Base-by-base conservation (phyloP, 2,888 invertebrate species). In the Epinotia demarniana region DNA sequence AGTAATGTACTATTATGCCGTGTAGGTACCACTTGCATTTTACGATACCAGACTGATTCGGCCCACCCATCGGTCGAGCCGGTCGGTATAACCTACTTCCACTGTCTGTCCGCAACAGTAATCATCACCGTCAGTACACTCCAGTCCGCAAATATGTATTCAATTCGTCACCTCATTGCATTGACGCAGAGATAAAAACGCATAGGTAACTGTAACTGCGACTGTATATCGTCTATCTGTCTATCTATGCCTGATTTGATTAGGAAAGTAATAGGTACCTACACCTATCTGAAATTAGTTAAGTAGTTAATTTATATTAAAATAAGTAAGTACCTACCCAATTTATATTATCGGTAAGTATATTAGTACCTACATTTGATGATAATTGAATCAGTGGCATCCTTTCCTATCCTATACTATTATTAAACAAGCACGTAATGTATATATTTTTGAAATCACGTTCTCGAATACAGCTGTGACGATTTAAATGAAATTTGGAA, bases 41-140 rank as follows among this genome's bases (percentile, higher is more conserved):
- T 2, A 27, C 23, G 23, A 27, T 66, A 61, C 27, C 46, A 16
- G 43, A 16, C n/a, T 53, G 53, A 13, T 53, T 53, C n/a, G 53
- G 6, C n/a, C n/a, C n/a, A 4, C 53, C 61, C 49, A 60, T 62
- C 62, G 27, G 60, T 27, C 46, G 33, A 33, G 55, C 16, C 43
- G 19, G 67, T 73, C n/a, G 61, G 46, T 57, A 33, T 74, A 70
- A 70, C 74, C 74, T 70, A 74, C 63, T 64, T 74, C n/a, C 63
- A 18, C n/a, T 69, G 49, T 64, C 64, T 33, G 58, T 27, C 63
- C 58, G 49, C 55, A 70, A 61, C 23, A 55, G 49, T 49, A 49
- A 69, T 74, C 58, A 69, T 74, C 62, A 62, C 53, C 27, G 57
- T 13, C 58, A 27, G 18, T 12, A 9, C 46, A 62, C 43, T 19